Evolutionary conservation across 2,888 invertebrate species (phyloP), one percentile per base, ranked within the genome.

Genomic region (Aspidiotus destructor): DNA sequence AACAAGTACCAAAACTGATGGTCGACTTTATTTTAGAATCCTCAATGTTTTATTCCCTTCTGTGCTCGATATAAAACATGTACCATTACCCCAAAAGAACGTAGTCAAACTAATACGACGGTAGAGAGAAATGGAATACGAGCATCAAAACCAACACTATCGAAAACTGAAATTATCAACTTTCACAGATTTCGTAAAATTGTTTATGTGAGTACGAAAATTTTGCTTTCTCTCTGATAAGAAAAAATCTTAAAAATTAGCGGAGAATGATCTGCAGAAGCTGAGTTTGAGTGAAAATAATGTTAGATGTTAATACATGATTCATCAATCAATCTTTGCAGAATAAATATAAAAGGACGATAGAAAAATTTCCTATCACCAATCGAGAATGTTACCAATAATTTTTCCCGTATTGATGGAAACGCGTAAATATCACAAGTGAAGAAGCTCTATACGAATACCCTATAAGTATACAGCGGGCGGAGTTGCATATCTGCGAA

Each of bases 31-130:
- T 54, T 60, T 5, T 85, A 88, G 80, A 93, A 94, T 80, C 87
- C 86, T 72, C 96, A 96, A 80, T 98, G 97, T 81, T 90, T 91
- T 70, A 97, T 99, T 78, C 98, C 98, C 73, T 99, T 97, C 88
- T 99, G 99, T 83, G 87, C 88, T 6, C 17, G 67, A 28, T 67
- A 67, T 28, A 67, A 67, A 40, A 67, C 48, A 48, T 67, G 58
- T 41, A 57, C 16, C 58, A 67, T 67, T 17, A 48, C 44, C 13
- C 48, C 67, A 1, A 60, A 44, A 9, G 67, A 67, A 58, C 44
- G 48, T 28, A 11, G 67, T 15, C 58, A 57, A 40, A 60, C 58
- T 48, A 57, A 58, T 52, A 58, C 40, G n/a, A 67, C 58, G 40
- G 42, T 15, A 40, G 48, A 41, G 15, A 60, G 60, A 10, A 42